Evolutionary conservation across 2,797 vertebrate genomes (phyloP).

Genomic region (Muscicapa comitata): DNA sequence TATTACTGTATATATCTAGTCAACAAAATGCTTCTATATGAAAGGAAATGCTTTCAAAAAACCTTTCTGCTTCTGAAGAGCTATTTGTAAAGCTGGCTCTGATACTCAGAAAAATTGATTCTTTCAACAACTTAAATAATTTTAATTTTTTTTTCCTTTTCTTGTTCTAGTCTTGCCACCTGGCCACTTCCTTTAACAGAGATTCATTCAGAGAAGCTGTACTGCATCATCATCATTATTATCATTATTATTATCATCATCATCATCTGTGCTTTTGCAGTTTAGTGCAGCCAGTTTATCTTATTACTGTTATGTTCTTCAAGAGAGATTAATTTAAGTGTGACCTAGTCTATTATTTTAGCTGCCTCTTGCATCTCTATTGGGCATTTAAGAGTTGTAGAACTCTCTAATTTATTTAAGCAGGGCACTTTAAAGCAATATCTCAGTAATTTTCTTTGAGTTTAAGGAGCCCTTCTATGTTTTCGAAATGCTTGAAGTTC

Average conservation of each 20-base stretch:
- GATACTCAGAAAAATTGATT: conserved; percentile 70
- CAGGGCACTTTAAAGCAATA: conserved; percentile 59
- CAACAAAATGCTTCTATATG: not conserved
- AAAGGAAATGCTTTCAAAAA: conserved; percentile 22
- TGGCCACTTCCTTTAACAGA: conserved; percentile 65
- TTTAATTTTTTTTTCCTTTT: conserved; percentile 61
- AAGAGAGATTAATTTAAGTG: conserved; percentile 73
- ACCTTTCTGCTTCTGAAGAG: not conserved
- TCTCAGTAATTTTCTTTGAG: conserved; percentile 66
- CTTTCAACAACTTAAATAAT: conserved; percentile 66
- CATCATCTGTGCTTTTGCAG: conserved; percentile 47
- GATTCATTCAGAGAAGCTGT: conserved; percentile 33
- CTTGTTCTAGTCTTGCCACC: conserved; percentile 46
- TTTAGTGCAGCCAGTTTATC: conserved; percentile 62
- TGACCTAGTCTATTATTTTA: conserved; percentile 72
- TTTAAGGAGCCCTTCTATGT: conserved; percentile 62
- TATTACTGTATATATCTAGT: not conserved
- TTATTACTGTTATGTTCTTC: conserved; percentile 63
- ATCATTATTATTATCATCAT: conserved; percentile 59
- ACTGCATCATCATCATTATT: conserved; percentile 41
- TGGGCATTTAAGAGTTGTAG: conserved; percentile 69
- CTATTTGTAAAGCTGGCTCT: conserved; percentile 28
- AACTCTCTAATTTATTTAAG: conserved; percentile 75
- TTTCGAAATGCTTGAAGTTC: conserved; percentile 69
- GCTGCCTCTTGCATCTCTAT: conserved; percentile 67